These are phyloP conservation scores for Dorcus hopei DNA, from an alignment of 2,888 invertebrate species.

Conservation along the genomic window DNA sequence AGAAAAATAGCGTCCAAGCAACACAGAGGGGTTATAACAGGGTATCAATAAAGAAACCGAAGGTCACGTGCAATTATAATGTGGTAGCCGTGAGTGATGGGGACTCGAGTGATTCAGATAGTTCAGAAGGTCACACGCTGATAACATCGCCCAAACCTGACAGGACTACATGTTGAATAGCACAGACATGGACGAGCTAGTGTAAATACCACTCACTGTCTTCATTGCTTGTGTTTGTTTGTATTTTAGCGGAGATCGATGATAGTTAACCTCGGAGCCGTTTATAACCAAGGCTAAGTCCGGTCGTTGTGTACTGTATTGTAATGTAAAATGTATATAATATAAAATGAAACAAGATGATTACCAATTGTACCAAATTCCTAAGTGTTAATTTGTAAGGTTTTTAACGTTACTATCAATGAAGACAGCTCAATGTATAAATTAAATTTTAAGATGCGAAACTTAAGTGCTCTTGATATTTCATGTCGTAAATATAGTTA, in stretches of 20 bases:
- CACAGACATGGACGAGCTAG: slow-evolving; percentile 11
- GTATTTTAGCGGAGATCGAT: slow-evolving; percentile 23
- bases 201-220: slow-evolving; percentile 38
- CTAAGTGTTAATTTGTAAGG: slow-evolving; percentile 37
- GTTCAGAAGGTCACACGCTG: slow-evolving; percentile 43
- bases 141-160: slow-evolving; percentile 38
- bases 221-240: slow-evolving; percentile 42
- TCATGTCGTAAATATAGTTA: slow-evolving; percentile 50
- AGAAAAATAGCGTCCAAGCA: slow-evolving; percentile 45
- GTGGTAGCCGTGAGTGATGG: slow-evolving; percentile 48
- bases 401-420: slow-evolving; percentile 38
- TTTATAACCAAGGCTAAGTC: slow-evolving; percentile 8
- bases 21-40: slow-evolving; percentile 45
- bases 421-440: slow-evolving; percentile 46
- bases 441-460: slow-evolving; percentile 47
- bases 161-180: slow-evolving; percentile 43
- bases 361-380: slow-evolving; percentile 47
- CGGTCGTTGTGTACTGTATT: slow-evolving; percentile 3
- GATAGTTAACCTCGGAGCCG: slow-evolving; percentile 13
- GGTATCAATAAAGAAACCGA: slow-evolving; percentile 50
- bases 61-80: slow-evolving; percentile 51
- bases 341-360: slow-evolving; percentile 34
- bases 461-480: slow-evolving; percentile 53
- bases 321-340: slow-evolving; percentile 9
- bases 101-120: slow-evolving; percentile 47